Base-by-base conservation (phyloP, 2,888 invertebrate genomes). In the Therioaphis trifolii region DNA sequence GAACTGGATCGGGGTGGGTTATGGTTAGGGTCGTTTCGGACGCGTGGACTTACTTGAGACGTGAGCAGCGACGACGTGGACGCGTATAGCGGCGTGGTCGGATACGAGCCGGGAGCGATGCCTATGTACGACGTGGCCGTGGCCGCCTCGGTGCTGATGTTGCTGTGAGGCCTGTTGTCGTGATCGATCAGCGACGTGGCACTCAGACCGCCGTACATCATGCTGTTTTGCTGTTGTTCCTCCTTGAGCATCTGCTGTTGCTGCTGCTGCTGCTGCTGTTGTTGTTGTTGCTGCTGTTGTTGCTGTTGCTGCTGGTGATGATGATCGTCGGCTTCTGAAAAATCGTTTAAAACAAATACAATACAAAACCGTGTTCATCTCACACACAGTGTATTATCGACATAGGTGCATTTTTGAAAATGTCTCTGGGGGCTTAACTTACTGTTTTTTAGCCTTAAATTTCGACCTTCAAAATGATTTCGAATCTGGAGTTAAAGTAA, bases 31-130 rank as follows among this genome's bases (percentile, higher is more conserved):
- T 14, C n/a, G 11, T 35, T 35, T 0, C 12, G 75, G 29, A 5
- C 27, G 35, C 2, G 5, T 9, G 43, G 46, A 75, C 80, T 86
- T 76, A 87, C 87, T 85, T 86, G 86, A 15, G 86, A 86, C 66
- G 86, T 78, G 24, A 86, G 85, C 12, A 86, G 85, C 14, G 87
- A 85, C 40, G 82, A 29, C 18, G 82, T 66, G 12, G 87, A 79
- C 29, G 87, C 84, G 82, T 82, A 82, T n/a, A 82, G 52, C n/a
- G 86, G 84, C 24, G 85, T 84, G 46, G 84, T 84, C 46, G 85
- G 55, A 61, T 85, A 85, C 11, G 80, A 78, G 7, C 84, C 85
- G 12, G 85, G 80, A 49, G 84, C 46, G 29, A 85, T 76, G n/a
- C 85, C 85, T 11, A 85, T 84, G 66, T 85, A 85, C 29, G 85